A percentile compares a stretch with the other conserved stretches of the same genome.
Conservation (phyloP, 1,140 invertebrate genomes). For the Venturia canescens region DNA sequence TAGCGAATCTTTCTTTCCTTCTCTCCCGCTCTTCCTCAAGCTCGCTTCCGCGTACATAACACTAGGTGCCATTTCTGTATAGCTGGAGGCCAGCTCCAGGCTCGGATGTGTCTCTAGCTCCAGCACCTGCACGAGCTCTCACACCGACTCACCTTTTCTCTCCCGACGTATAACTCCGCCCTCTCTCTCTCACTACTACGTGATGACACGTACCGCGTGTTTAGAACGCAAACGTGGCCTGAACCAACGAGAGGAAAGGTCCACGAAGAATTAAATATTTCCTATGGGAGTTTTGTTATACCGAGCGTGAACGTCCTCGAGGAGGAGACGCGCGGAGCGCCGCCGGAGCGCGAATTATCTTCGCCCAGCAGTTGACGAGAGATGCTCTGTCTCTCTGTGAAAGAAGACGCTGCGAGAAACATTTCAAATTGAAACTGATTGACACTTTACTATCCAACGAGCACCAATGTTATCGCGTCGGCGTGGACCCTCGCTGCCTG, state of each 20-base stretch:
- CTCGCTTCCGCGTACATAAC: background rate
- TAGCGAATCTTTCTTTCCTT: slow-evolving; percentile 2
- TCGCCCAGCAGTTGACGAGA: background rate
- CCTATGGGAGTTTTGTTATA: slow-evolving; percentile 39
- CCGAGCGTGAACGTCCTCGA: slow-evolving; percentile 39
- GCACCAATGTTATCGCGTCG: too few relatives aligned
- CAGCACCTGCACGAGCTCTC: slow-evolving; percentile 54
- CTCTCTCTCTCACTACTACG: slow-evolving; percentile 48
- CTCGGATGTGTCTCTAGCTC: slow-evolving; percentile 38
- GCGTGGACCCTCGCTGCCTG: too few relatives aligned
- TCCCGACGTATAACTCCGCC: slow-evolving; percentile 47
- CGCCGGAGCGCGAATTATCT: slow-evolving; percentile 31
- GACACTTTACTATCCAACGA: too few relatives aligned
- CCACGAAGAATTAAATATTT: slow-evolving; percentile 58
- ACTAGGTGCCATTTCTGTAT: background rate
- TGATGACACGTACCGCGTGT: slow-evolving; percentile 62
- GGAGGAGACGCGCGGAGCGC: too few relatives aligned
- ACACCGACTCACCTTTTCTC: slow-evolving; percentile 35
- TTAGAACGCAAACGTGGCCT: slow-evolving; percentile 61
- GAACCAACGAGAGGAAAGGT: slow-evolving; percentile 54
- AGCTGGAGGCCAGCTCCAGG: slow-evolving; percentile 24
- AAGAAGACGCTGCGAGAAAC: too few relatives aligned
- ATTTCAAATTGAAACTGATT: too few relatives aligned
- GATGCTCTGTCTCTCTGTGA: background rate
- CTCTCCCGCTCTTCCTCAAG: slow-evolving; percentile 3